Evolutionary conservation across 1,140 invertebrate genomes (phyloP), one percentile per base, ranked within the genome.

Genomic region (Cydia strobilella): DNA sequence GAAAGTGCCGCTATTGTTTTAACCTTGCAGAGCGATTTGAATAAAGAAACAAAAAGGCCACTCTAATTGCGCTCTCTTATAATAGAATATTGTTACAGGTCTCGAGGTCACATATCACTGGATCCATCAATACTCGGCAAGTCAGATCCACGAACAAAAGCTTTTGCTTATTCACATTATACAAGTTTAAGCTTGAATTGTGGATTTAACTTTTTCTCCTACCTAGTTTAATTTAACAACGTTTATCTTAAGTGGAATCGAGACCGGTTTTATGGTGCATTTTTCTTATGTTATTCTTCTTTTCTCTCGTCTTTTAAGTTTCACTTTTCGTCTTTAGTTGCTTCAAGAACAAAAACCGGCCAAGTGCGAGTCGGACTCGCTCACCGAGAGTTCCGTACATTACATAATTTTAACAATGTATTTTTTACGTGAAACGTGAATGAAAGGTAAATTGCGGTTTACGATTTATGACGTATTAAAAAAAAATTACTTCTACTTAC

Each of bases 171-270:
- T 48, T 48, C 48, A 51, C 48, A 9, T 51, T 0, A 51, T n/a
- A 18, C 15, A 18, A 51, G 48, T 18, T 18, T 51, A 7, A 51
- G 48, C 48, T 18, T 51, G 12, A 51, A 51, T 51, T 51, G 48
- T 51, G 48, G 48, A 51, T 51, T 51, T 51, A 51, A n/a, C 48
- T 51, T 51, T n/a, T 51, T 51, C n/a, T 51, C 48, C 18, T 18
- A 15, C 42, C 42, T 51, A 51, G 48, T 51, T 51, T 51, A 51
- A 51, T 51, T 51, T 51, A 51, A 51, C 48, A 51, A 18, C n/a
- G 48, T 51, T 51, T 51, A 51, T 51, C 48, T 51, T 51, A 51
- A 51, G 48, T 51, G 48, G n/a, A 51, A 51, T 51, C 48, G 48
- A 51, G 48, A 51, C 42, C 42, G 13, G 3, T 51, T 51, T 51